Evolutionary conservation across 1,140 invertebrate species (phyloP), one percentile per base, ranked within the genome.

Genomic region (Physella acuta): DNA sequence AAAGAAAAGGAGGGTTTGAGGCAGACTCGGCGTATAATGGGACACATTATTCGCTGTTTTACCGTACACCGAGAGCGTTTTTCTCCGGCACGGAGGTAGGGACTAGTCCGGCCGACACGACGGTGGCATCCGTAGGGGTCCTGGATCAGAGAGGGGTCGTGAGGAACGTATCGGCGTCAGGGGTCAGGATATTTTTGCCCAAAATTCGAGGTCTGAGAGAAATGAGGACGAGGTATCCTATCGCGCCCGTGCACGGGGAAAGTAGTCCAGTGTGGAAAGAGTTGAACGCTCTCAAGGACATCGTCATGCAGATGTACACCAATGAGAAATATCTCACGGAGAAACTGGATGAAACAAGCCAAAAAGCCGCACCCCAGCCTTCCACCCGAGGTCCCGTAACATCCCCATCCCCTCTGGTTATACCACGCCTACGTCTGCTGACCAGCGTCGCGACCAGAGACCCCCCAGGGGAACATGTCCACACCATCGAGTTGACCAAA

Each of bases 261-360:
- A 78, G 80, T 4, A 72, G 58, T 51, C 59, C 59, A 1, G 59
- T 73, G 3, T 80, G 72, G 68, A 80, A 80, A 55, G 78, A 81
- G 55, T 39, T 81, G 28, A 71, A 78, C 2, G 78, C 80, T 0
- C 71, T 80, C 1, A 75, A 79, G 52, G 78, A 79, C 34, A 61
- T 79, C 11, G 58, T 76, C 20, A 74, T 78, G 74, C 2, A 28
- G 2, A 4, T 34, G 26, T 4, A 24, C 26, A 63, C 76, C 39
- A 68, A 71, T 56, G 44, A 68, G 51, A 67, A 60, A 0, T 73
- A 76, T 60, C 55, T 70, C 2, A 33, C 17, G 4, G 67, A 72
- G 2, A 51, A 51, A 28, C 26, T 28, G 36, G 4, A 26, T 26
- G 37, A 44, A n/a, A 33, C 60, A 37, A 44, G 55, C 51, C 31